phyloP scores from a whole-genome alignment of 2,797 vertebrate species.

The Pitangus sulphuratus region DNA sequence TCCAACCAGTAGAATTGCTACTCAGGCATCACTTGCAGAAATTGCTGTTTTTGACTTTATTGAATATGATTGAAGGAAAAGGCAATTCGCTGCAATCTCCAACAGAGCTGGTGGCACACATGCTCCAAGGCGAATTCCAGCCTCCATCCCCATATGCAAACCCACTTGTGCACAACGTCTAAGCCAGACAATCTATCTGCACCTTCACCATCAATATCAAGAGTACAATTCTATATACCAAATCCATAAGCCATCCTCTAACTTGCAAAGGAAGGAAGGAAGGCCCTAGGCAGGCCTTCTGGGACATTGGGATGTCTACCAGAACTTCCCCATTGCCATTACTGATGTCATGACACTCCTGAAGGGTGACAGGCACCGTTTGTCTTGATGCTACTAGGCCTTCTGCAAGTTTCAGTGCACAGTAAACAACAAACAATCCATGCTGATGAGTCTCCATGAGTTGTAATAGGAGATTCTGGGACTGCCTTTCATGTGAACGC shows the following conservation, averaged over 20 bases:
- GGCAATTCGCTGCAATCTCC: background rate
- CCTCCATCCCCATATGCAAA: background rate
- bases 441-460: background rate
- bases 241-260: background rate
- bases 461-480: background rate
- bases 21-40: background rate
- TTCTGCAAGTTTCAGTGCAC: background rate
- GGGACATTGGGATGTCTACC: background rate
- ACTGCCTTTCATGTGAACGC: background rate
- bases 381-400: background rate
- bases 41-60: background rate
- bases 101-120: fast-evolving
- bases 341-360: background rate
- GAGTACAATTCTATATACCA: background rate
- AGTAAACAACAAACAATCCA: background rate
- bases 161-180: background rate
- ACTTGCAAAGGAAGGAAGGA: background rate
- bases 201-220: background rate
- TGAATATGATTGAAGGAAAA: background rate
- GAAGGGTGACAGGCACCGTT: background rate
- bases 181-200: background rate
- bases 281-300: background rate
- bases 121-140: background rate
- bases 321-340: background rate
- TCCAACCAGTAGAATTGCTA: background rate